Conservation (phyloP, 2,888 invertebrate genomes). For the Philhelius pedissequus region DNA sequence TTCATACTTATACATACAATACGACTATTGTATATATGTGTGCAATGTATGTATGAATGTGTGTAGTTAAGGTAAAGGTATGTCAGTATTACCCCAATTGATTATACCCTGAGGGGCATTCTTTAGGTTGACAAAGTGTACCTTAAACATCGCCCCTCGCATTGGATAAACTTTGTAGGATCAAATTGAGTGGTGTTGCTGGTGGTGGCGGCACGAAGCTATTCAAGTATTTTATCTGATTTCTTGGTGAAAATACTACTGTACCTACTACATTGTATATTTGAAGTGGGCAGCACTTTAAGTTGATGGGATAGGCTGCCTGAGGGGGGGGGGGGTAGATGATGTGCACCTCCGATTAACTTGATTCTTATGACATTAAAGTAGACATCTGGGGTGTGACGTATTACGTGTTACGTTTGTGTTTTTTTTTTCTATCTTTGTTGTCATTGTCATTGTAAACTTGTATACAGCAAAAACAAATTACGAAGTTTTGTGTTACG, state of each 20-base stretch:
- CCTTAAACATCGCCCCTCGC: background rate
- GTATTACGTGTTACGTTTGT: background rate
- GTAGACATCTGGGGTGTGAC: background rate
- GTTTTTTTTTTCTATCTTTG: background rate
- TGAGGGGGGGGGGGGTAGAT: background rate
- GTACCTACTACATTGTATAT: background rate
- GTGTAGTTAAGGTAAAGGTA: no score
- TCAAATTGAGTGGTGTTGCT: constrained; percentile 20
- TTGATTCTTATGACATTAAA: background rate
- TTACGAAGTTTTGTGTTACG: background rate
- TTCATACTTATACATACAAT: no score
- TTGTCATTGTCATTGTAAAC: no score
- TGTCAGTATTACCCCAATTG: constrained; percentile 9
- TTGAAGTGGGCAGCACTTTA: background rate
- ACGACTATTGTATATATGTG: no score
- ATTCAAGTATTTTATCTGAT: constrained; percentile 37
- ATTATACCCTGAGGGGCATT: background rate
- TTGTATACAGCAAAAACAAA: background rate
- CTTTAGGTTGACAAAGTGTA: background rate
- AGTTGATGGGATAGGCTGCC: background rate
- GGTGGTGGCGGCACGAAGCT: constrained; percentile 15
- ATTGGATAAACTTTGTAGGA: background rate
- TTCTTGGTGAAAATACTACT: constrained; percentile 16
- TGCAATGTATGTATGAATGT: no score
- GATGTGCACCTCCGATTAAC: background rate